Percentiles rank a stretch among this genome's conserved stretches.
These are phyloP conservation scores for Palythoa grandis DNA, from an alignment of 92 coral and sea anemone genomes.

Conservation along the genomic window DNA sequence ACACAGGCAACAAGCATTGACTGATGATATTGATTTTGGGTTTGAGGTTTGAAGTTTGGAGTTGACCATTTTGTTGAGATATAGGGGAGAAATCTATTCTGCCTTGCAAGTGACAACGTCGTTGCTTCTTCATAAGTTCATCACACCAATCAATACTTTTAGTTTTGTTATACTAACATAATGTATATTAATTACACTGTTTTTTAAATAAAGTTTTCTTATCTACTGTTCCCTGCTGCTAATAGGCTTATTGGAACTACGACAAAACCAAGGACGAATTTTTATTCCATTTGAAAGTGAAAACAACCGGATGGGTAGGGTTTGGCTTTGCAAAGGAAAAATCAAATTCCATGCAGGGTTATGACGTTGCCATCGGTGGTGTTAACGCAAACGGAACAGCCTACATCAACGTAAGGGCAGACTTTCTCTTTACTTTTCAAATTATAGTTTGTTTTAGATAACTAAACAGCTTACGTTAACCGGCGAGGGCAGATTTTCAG, in stretches of 20 bases:
- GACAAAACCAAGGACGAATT: neutral
- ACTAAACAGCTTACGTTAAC: neutral
- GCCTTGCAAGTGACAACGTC: no score
- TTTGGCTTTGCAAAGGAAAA: slow-evolving; percentile 9
- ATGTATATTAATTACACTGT: no score
- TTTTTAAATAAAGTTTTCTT: no score
- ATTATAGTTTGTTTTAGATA: no score
- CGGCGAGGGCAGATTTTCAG: neutral
- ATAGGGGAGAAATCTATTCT: no score
- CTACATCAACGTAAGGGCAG: neutral
- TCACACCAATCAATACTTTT: no score
- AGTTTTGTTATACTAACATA: no score
- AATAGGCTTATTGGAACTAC: neutral
- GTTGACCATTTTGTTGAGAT: no score
- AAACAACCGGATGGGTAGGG: slow-evolving; percentile 25
- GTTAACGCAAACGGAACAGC: slow-evolving; percentile 13
- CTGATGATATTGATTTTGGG: no score
- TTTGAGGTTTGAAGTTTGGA: no score
- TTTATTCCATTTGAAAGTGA: neutral
- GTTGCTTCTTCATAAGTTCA: no score
- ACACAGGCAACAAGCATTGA: no score
- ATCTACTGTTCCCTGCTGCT: neutral
- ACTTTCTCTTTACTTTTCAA: neutral
- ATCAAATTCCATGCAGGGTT: neutral
- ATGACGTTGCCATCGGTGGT: slow-evolving; percentile 30